Percentiles rank a stretch among this genome's conserved stretches.
These are phyloP conservation scores for Pimephales promelas DNA, from an alignment of 2,113 vertebrate species.

Conservation along the genomic window DNA sequence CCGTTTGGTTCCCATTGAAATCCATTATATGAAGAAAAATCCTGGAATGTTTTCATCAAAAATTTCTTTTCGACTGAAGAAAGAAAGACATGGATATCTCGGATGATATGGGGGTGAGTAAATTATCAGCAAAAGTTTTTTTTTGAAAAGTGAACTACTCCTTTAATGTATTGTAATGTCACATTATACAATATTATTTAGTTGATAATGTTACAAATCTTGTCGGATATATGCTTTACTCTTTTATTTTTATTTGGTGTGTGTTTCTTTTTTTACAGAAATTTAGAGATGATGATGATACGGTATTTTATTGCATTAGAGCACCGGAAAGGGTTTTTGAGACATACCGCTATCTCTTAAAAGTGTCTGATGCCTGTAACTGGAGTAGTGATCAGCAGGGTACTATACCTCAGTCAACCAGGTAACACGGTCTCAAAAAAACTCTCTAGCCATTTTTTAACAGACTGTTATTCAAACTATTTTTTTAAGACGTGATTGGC, in stretches of 20 bases:
- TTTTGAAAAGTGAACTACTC: too few relatives aligned
- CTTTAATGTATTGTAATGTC: too few relatives aligned
- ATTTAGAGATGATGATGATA: conserved; percentile 69
- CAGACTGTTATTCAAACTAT: not conserved
- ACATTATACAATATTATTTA: not conserved
- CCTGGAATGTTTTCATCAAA: too few relatives aligned
- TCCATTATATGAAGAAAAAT: too few relatives aligned
- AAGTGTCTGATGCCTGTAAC: conserved; percentile 71
- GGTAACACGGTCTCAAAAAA: conserved; percentile 68
- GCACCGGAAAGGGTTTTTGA: conserved; percentile 75
- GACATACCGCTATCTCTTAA: conserved; percentile 79
- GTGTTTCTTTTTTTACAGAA: conserved; percentile 65
- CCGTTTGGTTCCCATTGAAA: too few relatives aligned
- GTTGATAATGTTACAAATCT: not conserved
- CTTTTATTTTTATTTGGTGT: not conserved
- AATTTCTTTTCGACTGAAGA: too few relatives aligned
- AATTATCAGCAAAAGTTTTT: too few relatives aligned
- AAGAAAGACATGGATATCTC: too few relatives aligned
- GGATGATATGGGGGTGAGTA: too few relatives aligned
- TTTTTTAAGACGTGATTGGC: not conserved
- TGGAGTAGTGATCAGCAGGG: conserved; percentile 65
- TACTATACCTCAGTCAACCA: conserved; percentile 69
- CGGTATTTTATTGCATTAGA: conserved; percentile 83
- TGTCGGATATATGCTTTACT: not conserved
- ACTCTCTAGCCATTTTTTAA: not conserved